Percentiles rank a stretch among this genome's conserved stretches.
Evolutionary conservation across 2,888 invertebrate species (phyloP).

Genomic region (Andrena flavipes): DNA sequence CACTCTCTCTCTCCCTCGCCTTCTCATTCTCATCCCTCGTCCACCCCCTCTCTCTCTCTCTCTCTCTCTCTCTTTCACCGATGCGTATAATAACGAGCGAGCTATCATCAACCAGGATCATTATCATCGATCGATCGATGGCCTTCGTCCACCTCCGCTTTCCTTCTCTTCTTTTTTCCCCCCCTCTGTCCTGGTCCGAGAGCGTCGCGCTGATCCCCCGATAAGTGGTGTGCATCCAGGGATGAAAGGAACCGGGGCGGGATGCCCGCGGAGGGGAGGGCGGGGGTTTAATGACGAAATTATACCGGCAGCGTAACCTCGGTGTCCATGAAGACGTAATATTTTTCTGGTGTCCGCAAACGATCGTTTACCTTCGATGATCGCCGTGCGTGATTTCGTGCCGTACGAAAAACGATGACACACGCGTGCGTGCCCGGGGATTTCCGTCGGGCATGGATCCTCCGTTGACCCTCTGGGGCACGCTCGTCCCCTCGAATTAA

Average conservation of each 20-base stretch:
- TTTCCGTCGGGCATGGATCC: slow-evolving; percentile 5
- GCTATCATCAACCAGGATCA: slow-evolving; percentile 78
- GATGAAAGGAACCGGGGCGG: slow-evolving; percentile 21
- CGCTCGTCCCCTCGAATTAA: slow-evolving; percentile 47
- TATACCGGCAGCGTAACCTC: slow-evolving; percentile 70
- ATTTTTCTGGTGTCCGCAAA: slow-evolving; percentile 54
- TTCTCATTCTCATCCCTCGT: slow-evolving; percentile 14
- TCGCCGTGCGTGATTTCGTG: slow-evolving; percentile 40
- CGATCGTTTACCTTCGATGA: slow-evolving; percentile 54
- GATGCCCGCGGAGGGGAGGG: not conserved
- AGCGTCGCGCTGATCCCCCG: slow-evolving; percentile 19
- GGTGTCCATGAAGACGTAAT: slow-evolving; percentile 70
- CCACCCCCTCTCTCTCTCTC: slow-evolving; percentile 29
- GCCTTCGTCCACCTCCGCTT: slow-evolving; percentile 35
- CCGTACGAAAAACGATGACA: slow-evolving; percentile 47
- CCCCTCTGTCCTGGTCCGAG: slow-evolving; percentile 22
- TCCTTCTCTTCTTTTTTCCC: slow-evolving; percentile 4
- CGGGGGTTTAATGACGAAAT: slow-evolving; percentile 76
- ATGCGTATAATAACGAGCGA: slow-evolving; percentile 76
- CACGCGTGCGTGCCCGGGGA: slow-evolving; percentile 40
- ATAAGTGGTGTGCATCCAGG: slow-evolving; percentile 30
- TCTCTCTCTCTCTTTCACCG: slow-evolving; percentile 35
- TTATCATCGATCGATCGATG: slow-evolving; percentile 74
- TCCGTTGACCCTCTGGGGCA: slow-evolving; percentile 30
- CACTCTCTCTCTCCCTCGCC: slow-evolving; percentile 23